Evolutionary conservation across 2,797 vertebrate genomes (phyloP).

Genomic region (Gallinago stenura): DNA sequence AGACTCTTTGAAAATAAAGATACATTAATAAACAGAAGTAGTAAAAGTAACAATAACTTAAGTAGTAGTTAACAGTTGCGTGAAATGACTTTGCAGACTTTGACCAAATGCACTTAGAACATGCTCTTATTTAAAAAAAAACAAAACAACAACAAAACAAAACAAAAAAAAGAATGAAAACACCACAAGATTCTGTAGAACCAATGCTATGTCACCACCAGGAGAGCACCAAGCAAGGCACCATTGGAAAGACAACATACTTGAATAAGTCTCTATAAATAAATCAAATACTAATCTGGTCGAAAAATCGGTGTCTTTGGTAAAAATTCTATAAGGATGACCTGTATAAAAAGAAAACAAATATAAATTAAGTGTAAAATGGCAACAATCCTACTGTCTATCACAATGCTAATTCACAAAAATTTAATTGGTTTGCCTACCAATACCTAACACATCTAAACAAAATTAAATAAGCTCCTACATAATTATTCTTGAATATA

Average conservation of each 20-base stretch:
- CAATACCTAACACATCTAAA: background rate
- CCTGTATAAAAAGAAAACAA: constrained; percentile 83
- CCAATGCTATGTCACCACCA: constrained; percentile 81
- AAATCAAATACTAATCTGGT: constrained; percentile 90
- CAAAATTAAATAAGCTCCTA: background rate
- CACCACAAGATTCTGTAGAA: constrained; percentile 83
- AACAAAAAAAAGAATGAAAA: constrained; percentile 42
- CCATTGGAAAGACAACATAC: constrained; percentile 87
- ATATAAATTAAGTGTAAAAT: constrained; percentile 36
- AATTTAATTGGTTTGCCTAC: background rate
- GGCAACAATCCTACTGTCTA: background rate
- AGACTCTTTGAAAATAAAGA: constrained; percentile 78
- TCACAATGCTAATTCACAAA: background rate
- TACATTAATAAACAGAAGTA: constrained; percentile 77
- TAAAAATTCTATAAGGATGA: constrained; percentile 99
- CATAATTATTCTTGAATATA: background rate
- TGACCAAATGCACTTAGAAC: constrained; percentile 79
- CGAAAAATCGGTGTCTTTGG: constrained; percentile 99
- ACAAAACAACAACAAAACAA: background rate
- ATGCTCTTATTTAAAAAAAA: constrained; percentile 67
- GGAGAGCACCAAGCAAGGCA: constrained; percentile 91
- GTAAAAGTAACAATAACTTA: constrained; percentile 82
- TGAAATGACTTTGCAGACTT: constrained; percentile 78
- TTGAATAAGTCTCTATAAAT: constrained; percentile 83
- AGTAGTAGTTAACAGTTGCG: constrained; percentile 77